These are phyloP conservation scores for Hecatera dysodea DNA, from an alignment of 2,888 invertebrate genomes.

Conservation along the genomic window DNA sequence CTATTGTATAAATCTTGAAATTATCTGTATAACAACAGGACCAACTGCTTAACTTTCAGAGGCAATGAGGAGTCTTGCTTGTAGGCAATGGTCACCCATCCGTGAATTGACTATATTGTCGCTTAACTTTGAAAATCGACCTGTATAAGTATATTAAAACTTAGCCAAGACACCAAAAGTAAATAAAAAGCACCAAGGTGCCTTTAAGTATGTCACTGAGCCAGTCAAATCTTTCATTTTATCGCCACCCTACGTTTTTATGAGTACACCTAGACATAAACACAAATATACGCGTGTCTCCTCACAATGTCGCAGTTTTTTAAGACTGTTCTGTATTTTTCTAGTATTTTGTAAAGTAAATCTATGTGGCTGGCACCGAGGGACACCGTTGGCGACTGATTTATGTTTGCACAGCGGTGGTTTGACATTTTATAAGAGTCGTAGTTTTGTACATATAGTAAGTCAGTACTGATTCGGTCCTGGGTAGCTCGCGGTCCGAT, in stretches of 20 bases:
- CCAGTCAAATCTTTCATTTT: slow-evolving; percentile 19
- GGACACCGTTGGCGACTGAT: slow-evolving; percentile 25
- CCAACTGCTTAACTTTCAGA: neutral
- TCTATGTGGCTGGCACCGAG: slow-evolving; percentile 49
- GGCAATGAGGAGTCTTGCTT: no score
- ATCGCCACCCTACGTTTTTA: slow-evolving; percentile 24
- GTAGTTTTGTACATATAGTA: neutral
- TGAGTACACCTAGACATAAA: slow-evolving; percentile 26
- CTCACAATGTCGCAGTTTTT: slow-evolving; percentile 23
- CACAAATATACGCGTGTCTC: slow-evolving; percentile 30
- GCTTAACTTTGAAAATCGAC: neutral
- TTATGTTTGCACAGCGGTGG: slow-evolving; percentile 23
- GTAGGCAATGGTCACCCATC: neutral
- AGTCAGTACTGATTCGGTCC: neutral
- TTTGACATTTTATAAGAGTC: slow-evolving; percentile 44
- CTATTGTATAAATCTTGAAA: no score
- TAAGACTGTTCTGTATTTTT: slow-evolving; percentile 15
- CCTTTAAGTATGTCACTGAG: neutral
- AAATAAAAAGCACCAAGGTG: slow-evolving; percentile 3
- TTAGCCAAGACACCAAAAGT: neutral
- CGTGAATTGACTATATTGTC: neutral
- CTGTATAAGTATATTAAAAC: neutral
- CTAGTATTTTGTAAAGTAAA: slow-evolving; percentile 34
- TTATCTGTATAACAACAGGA: neutral
- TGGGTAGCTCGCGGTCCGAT: no score